Conservation (phyloP, 2,113 vertebrate species). For the Mola mola region DNA sequence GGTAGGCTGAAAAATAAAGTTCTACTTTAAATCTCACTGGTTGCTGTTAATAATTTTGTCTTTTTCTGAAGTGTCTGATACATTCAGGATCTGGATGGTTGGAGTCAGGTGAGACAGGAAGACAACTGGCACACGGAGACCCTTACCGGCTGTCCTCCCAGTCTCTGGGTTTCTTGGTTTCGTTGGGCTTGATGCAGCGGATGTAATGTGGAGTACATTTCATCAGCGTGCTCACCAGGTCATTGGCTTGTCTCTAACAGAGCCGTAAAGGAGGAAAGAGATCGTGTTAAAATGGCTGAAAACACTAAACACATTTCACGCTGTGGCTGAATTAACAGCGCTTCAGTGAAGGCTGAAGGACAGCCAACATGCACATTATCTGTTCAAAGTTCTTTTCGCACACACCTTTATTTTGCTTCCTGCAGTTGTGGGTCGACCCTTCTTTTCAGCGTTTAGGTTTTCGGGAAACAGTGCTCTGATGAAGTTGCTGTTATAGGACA, state of each 20-base stretch:
- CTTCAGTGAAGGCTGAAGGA: slow-evolving; percentile 15
- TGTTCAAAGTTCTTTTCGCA: slow-evolving; percentile 3
- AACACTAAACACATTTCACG: not conserved
- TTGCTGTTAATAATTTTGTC: not conserved
- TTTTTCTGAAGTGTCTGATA: not conserved
- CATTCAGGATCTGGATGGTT: not conserved
- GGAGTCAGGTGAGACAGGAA: not conserved
- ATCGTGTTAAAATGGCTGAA: not conserved
- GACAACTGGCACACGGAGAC: not conserved
- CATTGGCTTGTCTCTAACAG: slow-evolving; percentile 96
- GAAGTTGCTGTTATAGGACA: slow-evolving; percentile 84
- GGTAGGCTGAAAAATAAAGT: too few relatives aligned
- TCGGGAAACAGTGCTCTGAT: slow-evolving; percentile 95
- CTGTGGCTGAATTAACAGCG: not conserved
- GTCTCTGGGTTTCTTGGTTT: slow-evolving; percentile 95
- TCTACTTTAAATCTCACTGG: not conserved
- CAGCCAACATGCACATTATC: too few relatives aligned
- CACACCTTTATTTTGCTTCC: slow-evolving; percentile 98
- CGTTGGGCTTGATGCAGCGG: slow-evolving; percentile 98
- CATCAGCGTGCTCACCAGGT: slow-evolving; percentile 96
- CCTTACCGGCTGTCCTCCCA: slow-evolving; percentile 97
- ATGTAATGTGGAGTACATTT: slow-evolving; percentile 99
- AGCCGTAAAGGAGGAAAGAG: slow-evolving; percentile 18
- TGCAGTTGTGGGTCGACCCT: slow-evolving; percentile 95
- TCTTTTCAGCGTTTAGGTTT: slow-evolving; percentile 97